Evolutionary conservation across 2,888 invertebrate genomes (phyloP).

Genomic region (Drosophila buzzatii): DNA sequence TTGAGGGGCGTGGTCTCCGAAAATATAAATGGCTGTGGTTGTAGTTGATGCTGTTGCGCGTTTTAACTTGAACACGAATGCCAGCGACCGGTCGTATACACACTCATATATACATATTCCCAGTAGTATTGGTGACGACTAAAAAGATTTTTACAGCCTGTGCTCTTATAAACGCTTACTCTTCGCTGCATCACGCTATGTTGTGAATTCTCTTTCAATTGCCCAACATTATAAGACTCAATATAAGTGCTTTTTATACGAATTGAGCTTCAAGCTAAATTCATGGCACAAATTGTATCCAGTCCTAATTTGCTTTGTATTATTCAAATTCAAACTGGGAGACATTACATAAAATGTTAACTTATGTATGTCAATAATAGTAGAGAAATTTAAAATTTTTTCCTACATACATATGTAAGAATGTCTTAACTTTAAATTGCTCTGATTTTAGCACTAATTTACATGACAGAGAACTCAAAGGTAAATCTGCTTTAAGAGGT

Average conservation of each 20-base stretch:
- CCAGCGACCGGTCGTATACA: constrained; percentile 37
- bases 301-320: not conserved
- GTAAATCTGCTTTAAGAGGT: constrained; percentile 13
- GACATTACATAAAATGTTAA: not conserved
- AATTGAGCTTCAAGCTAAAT: not conserved
- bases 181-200: not conserved
- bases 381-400: too few species aligned
- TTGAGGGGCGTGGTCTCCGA: constrained; percentile 83
- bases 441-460: not conserved
- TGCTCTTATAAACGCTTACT: constrained; percentile 22
- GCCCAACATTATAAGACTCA: not conserved
- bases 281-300: not conserved
- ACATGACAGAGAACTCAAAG: not conserved
- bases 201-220: constrained; percentile 27
- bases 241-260: not conserved
- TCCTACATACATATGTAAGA: too few species aligned
- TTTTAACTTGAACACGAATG: constrained; percentile 43
- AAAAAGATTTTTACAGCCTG: constrained; percentile 32
- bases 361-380: too few species aligned
- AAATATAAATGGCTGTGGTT: constrained; percentile 83
- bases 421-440: too few species aligned
- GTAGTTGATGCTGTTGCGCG: constrained; percentile 56
- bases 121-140: constrained; percentile 70
- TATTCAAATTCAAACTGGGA: not conserved
- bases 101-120: constrained; percentile 25